Conservation (phyloP, 2,797 vertebrate species). For the Linurgus olivaceus region DNA sequence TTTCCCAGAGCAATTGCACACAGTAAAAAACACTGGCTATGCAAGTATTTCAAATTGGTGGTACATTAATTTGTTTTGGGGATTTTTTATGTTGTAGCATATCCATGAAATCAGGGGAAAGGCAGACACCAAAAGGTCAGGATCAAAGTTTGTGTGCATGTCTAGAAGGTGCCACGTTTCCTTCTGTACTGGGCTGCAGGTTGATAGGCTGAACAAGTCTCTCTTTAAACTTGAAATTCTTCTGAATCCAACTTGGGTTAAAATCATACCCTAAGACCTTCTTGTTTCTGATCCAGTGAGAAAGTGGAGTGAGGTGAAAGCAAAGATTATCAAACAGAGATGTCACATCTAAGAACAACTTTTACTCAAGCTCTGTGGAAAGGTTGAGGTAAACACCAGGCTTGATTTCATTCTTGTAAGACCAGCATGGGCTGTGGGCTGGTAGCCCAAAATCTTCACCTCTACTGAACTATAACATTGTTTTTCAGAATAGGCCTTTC, state of each 20-base stretch:
- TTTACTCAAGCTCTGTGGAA: neutral
- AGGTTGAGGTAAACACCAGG: neutral
- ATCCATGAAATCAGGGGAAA: neutral
- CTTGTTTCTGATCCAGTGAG: neutral
- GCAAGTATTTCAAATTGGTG: neutral
- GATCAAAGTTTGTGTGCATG: neutral
- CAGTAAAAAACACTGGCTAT: neutral
- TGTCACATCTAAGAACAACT: neutral
- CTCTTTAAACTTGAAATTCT: neutral
- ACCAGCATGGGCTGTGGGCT: neutral
- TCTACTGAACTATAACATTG: neutral
- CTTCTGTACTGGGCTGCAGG: neutral
- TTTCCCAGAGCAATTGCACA: neutral
- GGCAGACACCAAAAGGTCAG: neutral
- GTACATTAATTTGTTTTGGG: neutral
- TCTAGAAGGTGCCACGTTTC: neutral
- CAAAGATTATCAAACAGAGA: neutral
- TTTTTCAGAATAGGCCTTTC: neutral
- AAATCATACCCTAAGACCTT: neutral
- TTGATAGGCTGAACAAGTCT: neutral
- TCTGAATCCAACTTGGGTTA: neutral
- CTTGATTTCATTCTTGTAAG: neutral
- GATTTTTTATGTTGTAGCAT: accelerated
- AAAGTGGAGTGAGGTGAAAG: neutral
- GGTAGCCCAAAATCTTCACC: neutral